Evolutionary conservation across 2,113 vertebrate species (phyloP).

Genomic region (Telmatochromis sp.): DNA sequence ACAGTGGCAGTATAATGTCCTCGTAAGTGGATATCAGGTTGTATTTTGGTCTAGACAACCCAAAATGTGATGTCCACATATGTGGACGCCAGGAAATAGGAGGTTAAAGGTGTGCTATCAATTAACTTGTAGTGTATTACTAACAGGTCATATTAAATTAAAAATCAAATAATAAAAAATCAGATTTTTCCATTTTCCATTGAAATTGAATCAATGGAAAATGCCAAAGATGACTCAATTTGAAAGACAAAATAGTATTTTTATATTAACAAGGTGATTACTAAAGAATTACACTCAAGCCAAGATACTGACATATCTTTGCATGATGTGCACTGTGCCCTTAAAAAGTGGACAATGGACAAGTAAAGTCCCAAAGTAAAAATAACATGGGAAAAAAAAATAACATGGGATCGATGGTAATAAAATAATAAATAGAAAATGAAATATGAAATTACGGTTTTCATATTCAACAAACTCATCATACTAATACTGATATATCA

Average conservation of each 20-base stretch:
- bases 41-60: neutral
- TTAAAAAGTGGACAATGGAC: neutral
- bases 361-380: neutral
- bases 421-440: neutral
- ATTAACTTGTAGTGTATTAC: neutral
- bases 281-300: neutral
- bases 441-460: accelerated
- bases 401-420: neutral
- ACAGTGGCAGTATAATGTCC: accelerated
- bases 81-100: neutral
- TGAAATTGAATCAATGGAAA: neutral
- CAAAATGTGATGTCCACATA: neutral
- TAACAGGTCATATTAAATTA: neutral
- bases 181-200: accelerated
- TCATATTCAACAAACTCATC: neutral
- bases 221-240: neutral
- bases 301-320: neutral
- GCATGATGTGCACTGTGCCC: neutral
- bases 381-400: accelerated
- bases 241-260: neutral
- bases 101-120: neutral
- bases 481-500: neutral
- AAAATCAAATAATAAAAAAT: neutral
- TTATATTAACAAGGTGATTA: neutral
- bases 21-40: neutral